Conservation (phyloP, 2,113 vertebrate species). For the Murina feae region DNA sequence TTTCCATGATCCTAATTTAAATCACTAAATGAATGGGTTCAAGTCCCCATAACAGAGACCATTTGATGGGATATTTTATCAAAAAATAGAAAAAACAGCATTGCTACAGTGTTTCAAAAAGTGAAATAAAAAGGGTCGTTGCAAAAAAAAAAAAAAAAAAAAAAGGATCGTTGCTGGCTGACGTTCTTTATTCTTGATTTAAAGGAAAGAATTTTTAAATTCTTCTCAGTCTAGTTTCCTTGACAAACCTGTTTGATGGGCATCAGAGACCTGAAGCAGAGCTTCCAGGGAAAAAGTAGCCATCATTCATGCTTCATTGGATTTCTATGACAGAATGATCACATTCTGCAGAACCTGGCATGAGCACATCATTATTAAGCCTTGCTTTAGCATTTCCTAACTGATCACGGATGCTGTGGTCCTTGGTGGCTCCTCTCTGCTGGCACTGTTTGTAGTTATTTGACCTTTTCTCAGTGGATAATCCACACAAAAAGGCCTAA, state of each 20-base stretch:
- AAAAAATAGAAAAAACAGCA: constrained; percentile 10
- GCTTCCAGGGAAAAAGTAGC: constrained; percentile 83
- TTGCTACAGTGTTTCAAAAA: background rate
- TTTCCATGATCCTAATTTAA: constrained; percentile 3
- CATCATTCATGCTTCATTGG: constrained; percentile 89
- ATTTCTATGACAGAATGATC: constrained; percentile 90
- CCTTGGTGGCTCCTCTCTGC: constrained; percentile 87
- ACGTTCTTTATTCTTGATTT: constrained; percentile 67
- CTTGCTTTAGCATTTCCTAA: constrained; percentile 88
- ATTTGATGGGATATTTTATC: background rate
- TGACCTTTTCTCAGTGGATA: constrained; percentile 98
- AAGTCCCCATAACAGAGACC: background rate
- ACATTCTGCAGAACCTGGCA: constrained; percentile 85
- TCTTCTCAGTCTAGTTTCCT: constrained; percentile 83
- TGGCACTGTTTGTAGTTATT: constrained; percentile 93
- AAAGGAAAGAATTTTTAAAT: constrained; percentile 77
- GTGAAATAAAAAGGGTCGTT: background rate
- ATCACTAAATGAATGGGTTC: constrained; percentile 1
- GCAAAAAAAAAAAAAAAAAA: background rate
- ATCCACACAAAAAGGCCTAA: constrained; percentile 99
- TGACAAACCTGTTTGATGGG: constrained; percentile 86
- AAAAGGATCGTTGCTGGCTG: background rate
- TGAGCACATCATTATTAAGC: constrained; percentile 90
- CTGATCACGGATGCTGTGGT: constrained; percentile 82
- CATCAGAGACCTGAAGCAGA: constrained; percentile 82